Percentiles rank a stretch among this genome's conserved stretches.
Evolutionary conservation across 2,113 vertebrate genomes (phyloP).

Genomic region (Thymallus thymallus): DNA sequence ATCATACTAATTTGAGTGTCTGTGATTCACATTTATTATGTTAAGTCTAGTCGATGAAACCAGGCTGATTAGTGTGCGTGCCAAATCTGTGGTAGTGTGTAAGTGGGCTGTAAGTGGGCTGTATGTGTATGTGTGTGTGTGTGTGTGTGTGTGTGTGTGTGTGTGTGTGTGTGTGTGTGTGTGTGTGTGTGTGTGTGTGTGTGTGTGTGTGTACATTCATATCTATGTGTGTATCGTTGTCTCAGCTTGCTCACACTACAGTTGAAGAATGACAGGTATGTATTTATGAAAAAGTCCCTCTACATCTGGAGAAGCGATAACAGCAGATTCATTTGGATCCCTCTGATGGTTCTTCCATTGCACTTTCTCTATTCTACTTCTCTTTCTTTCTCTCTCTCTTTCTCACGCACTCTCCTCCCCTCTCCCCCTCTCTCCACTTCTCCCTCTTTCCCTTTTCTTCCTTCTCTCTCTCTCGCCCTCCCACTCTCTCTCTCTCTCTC

Average conservation of each 20-base stretch:
- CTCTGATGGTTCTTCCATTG: neutral
- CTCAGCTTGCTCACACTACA: conserved; percentile 14
- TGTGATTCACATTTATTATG: too few relatives aligned
- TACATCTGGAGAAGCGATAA: neutral
- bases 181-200: conserved; percentile 1
- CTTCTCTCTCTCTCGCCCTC: too few relatives aligned
- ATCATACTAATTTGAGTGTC: too few relatives aligned
- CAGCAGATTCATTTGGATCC: neutral
- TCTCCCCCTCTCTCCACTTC: neutral
- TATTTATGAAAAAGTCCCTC: neutral
- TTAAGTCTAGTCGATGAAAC: too few relatives aligned
- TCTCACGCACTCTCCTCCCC: neutral
- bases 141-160: too few relatives aligned
- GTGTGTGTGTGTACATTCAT: neutral
- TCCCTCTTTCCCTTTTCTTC: neutral
- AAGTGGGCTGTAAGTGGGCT: neutral
- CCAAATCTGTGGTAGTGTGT: too few relatives aligned
- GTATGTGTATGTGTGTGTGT: too few relatives aligned
- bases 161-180: conserved; percentile 11
- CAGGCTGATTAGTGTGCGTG: too few relatives aligned
- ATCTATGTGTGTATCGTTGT: conserved; percentile 13
- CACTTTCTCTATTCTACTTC: neutral
- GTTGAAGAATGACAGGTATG: conserved; percentile 27
- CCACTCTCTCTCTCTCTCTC: too few relatives aligned
- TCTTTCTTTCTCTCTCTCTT: neutral